A percentile compares a stretch with the other conserved stretches of the same genome.
Conservation (phyloP, 2,113 vertebrate species). For the Oenanthe oenanthe region DNA sequence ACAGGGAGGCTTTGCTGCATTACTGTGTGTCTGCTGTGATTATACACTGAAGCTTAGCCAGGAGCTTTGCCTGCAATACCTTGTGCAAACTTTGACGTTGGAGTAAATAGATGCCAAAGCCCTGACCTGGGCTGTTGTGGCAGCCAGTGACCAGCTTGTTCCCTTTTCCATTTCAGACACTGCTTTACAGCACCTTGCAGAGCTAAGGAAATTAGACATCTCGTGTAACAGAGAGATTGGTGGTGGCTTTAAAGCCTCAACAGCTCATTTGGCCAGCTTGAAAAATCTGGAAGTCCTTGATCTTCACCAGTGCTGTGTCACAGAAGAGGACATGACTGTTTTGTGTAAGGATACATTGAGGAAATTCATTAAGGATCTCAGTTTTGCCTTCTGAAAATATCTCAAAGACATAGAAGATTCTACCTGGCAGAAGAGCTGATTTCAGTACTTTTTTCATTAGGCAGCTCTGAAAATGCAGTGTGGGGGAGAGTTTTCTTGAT, state of each 20-base stretch:
- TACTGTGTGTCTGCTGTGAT: constrained; percentile 16
- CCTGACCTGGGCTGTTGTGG: neutral
- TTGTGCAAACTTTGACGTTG: neutral
- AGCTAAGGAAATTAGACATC: constrained; percentile 80
- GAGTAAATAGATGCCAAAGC: neutral
- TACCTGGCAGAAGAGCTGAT: neutral
- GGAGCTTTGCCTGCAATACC: constrained; percentile 24
- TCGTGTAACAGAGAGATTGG: constrained; percentile 83
- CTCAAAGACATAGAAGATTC: neutral
- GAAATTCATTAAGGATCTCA: neutral
- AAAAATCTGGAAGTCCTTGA: constrained; percentile 80
- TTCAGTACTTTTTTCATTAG: neutral
- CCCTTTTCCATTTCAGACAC: constrained; percentile 68
- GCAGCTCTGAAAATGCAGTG: neutral
- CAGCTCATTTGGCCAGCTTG: constrained; percentile 72
- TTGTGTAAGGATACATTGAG: constrained; percentile 74
- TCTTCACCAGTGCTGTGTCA: constrained; percentile 84
- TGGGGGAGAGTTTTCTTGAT: neutral
- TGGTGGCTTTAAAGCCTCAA: constrained; percentile 75
- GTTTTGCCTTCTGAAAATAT: neutral
- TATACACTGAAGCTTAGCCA: neutral
- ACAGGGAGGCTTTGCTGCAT: neutral
- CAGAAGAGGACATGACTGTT: constrained; percentile 70
- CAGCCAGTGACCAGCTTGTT: neutral
- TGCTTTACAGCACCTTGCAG: constrained; percentile 73